Percentiles rank a stretch among this genome's conserved stretches.
Evolutionary conservation across 2,113 vertebrate species (phyloP).

Genomic region (Cyphomyrus plagiostoma): DNA sequence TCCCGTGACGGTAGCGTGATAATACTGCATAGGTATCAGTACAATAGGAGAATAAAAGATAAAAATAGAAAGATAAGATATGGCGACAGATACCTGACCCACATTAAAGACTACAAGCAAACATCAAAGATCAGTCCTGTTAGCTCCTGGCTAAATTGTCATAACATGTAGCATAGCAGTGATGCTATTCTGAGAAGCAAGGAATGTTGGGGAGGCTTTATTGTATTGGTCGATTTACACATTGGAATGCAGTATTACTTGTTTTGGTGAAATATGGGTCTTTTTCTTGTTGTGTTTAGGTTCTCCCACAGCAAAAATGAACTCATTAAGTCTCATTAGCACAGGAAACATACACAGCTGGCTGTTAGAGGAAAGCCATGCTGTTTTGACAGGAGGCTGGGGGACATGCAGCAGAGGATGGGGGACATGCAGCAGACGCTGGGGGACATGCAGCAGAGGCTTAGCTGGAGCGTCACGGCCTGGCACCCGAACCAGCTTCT

Average conservation of each 20-base stretch:
- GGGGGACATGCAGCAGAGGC: not conserved
- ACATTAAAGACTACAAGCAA: not conserved
- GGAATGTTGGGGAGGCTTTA: not conserved
- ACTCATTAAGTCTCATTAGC: not conserved
- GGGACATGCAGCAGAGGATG: not conserved
- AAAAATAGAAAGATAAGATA: not conserved
- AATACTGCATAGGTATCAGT: not conserved
- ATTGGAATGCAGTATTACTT: not conserved
- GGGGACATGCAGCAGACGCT: conserved; percentile 19
- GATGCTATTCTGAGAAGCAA: not conserved
- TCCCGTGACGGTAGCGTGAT: not conserved
- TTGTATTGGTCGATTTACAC: not conserved
- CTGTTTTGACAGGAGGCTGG: conserved; percentile 34
- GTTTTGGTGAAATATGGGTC: not conserved
- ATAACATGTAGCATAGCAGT: not conserved
- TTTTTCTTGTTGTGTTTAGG: not conserved
- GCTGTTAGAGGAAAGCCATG: not conserved
- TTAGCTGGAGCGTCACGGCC: not conserved
- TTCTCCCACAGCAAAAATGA: not conserved
- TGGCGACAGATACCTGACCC: not conserved
- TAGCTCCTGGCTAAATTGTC: not conserved
- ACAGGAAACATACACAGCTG: not conserved
- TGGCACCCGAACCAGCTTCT: not conserved
- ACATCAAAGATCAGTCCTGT: not conserved
- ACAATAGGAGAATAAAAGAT: not conserved